Percentiles rank a stretch among this genome's conserved stretches.
phyloP scores from a whole-genome alignment of 2,888 invertebrate genomes.

The Petrolisthes cinctipes region DNA sequence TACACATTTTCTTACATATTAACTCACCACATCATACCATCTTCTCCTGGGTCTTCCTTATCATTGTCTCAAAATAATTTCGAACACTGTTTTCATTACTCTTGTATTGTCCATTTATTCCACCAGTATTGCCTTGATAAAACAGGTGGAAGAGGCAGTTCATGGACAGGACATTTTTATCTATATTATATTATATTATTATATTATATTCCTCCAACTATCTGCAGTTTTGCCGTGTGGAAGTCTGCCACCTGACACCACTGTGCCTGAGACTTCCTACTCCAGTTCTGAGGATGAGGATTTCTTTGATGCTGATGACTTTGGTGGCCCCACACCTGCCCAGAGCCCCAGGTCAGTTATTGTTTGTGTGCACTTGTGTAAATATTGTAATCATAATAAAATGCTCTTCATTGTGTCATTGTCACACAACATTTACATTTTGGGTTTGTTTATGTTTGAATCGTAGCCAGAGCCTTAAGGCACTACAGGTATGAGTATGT shows the following conservation, averaged over 20 bases:
- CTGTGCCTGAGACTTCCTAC: conserved; percentile 92
- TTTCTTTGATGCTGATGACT: conserved; percentile 90
- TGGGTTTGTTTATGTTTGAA: neutral
- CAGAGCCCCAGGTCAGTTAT: conserved; percentile 56
- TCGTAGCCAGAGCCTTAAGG: neutral
- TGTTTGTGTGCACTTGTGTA: no score
- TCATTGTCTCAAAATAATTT: no score
- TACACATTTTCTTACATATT: no score
- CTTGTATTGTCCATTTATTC: neutral
- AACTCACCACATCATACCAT: no score
- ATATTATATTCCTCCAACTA: neutral
- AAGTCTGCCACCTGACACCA: conserved; percentile 66
- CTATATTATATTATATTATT: neutral
- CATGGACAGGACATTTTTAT: neutral
- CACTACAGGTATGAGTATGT: no score
- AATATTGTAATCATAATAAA: no score
- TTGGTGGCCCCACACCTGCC: conserved; percentile 28
- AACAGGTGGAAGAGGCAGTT: no score
- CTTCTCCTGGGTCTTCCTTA: no score
- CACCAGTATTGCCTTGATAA: neutral
- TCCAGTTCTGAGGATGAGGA: conserved; percentile 98
- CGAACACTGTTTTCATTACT: neutral
- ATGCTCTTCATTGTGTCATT: no score
- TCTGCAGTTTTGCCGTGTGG: conserved; percentile 18
- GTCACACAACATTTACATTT: no score